Percentiles rank a stretch among this genome's conserved stretches.
These are phyloP conservation scores for Augochlorella aurata DNA, from an alignment of 2,888 invertebrate species.

Conservation along the genomic window DNA sequence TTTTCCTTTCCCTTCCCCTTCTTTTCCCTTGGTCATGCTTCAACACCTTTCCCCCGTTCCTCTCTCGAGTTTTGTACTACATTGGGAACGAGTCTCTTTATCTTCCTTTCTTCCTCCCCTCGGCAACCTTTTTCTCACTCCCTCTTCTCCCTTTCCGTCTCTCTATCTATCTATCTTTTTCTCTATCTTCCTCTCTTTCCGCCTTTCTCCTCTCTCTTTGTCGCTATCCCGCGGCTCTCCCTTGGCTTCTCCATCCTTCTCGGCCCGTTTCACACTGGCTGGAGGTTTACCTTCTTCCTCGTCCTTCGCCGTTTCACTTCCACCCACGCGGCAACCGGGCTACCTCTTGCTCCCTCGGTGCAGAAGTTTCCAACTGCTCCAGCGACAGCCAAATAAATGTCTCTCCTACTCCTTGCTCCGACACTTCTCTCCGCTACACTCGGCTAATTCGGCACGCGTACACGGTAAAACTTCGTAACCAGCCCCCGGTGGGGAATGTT, in stretches of 20 bases:
- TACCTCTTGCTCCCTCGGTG: conserved; percentile 50
- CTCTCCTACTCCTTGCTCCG: conserved; percentile 69
- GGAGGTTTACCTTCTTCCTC: conserved; percentile 45
- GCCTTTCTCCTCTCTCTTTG: conserved; percentile 50
- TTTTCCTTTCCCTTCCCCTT: conserved; percentile 69
- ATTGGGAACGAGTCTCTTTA: conserved; percentile 63
- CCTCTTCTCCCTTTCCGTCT: background rate
- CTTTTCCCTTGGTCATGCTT: conserved; percentile 71
- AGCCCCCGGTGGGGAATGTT: conserved; percentile 51
- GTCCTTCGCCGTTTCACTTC: conserved; percentile 44
- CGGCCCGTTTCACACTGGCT: conserved; percentile 17
- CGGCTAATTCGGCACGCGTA: conserved; percentile 68
- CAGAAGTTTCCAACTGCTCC: conserved; percentile 69
- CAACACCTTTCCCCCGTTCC: conserved; percentile 68
- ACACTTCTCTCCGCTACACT: conserved; percentile 66
- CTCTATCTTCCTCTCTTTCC: conserved; percentile 46
- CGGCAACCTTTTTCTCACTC: conserved; percentile 12
- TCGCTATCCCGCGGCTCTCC: background rate
- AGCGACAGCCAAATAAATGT: conserved; percentile 73
- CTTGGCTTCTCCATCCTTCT: background rate
- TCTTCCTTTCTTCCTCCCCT: conserved; percentile 57
- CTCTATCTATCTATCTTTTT: background rate
- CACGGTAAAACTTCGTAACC: conserved; percentile 61
- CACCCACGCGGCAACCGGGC: conserved; percentile 34
- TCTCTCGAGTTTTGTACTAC: conserved; percentile 64